A percentile compares a stretch with the other conserved stretches of the same genome.
Evolutionary conservation across 2,888 invertebrate genomes (phyloP).

Genomic region (Standfussiana lucernea): DNA sequence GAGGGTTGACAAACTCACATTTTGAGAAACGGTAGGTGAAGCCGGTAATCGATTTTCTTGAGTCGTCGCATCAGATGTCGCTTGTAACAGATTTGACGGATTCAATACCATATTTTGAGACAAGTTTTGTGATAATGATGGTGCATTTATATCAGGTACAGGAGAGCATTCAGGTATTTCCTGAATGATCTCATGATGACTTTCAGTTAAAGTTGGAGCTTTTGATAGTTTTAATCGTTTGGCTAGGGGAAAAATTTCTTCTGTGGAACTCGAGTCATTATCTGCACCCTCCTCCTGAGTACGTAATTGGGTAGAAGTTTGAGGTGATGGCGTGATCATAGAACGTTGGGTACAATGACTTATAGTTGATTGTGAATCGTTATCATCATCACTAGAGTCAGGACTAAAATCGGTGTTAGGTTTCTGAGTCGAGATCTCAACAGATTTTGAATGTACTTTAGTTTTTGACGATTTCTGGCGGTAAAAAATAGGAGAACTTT

Average conservation of each 20-base stretch:
- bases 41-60: not conserved
- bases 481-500: constrained; percentile 7
- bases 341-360: no score
- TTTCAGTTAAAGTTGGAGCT: not conserved
- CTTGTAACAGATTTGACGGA: no score
- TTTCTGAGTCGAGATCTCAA: not conserved
- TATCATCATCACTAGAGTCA: not conserved
- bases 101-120: not conserved
- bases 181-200: no score
- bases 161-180: no score
- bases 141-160: no score
- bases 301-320: not conserved
- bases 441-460: not conserved
- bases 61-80: no score
- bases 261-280: not conserved
- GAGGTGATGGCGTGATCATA: not conserved
- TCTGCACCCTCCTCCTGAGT: not conserved
- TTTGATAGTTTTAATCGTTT: not conserved
- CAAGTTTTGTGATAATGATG: no score
- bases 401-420: not conserved
- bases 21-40: not conserved
- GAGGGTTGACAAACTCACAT: not conserved
- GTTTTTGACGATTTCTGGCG: not conserved
- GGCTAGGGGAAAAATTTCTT: constrained; percentile 1
- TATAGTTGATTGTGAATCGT: constrained; percentile 1